Conservation (phyloP, 2,113 vertebrate genomes). For the Percopsis transmontana region DNA sequence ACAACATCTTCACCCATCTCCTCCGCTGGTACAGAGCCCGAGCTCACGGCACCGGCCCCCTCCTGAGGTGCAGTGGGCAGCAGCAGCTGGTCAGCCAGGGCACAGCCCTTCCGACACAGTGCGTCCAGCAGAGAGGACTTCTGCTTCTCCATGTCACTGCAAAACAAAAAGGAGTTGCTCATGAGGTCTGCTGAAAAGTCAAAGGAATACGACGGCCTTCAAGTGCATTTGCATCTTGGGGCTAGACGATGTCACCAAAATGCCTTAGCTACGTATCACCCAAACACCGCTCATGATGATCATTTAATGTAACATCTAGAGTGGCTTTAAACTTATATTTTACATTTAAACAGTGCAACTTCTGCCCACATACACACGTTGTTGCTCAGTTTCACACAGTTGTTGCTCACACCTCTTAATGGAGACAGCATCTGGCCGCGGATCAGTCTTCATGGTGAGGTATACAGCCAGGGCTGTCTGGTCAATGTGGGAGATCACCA, state of each 20-base stretch:
- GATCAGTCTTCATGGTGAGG: conserved; percentile 95
- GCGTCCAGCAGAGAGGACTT: conserved; percentile 92
- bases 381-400: neutral
- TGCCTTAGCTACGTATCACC: too few species aligned
- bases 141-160: conserved; percentile 98
- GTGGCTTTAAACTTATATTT: too few species aligned
- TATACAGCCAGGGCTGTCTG: conserved; percentile 91
- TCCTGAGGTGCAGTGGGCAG: conserved; percentile 78
- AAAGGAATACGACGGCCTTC: neutral
- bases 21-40: conserved; percentile 1
- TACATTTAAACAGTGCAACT: too few species aligned
- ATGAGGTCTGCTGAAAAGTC: neutral
- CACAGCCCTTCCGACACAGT: conserved; percentile 91
- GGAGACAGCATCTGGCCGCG: conserved; percentile 92
- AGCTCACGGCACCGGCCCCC: conserved; percentile 73
- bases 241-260: too few species aligned
- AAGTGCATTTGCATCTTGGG: too few species aligned
- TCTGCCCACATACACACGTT: too few species aligned
- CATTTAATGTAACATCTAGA: too few species aligned
- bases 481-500: conserved; percentile 91
- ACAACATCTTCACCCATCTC: conserved; percentile 62
- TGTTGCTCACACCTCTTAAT: conserved; percentile 90
- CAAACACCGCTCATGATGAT: too few species aligned
- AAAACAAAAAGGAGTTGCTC: neutral
- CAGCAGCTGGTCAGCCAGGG: conserved; percentile 89